These are phyloP conservation scores for Clarias platycephalus DNA, from an alignment of 2,797 vertebrate genomes.

Conservation along the genomic window DNA sequence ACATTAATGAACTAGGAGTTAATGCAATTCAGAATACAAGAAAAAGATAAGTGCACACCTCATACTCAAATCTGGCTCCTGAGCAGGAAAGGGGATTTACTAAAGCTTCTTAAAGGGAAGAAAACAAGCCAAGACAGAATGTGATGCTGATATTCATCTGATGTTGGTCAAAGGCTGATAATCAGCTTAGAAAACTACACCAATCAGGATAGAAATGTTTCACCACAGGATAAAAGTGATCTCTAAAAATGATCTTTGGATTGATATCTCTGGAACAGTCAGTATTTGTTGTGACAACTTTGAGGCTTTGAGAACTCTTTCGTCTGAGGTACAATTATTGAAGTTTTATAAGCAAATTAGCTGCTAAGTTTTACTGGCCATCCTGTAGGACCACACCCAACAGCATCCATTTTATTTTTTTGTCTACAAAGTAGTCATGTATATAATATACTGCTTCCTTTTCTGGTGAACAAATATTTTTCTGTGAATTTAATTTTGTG, in stretches of 20 bases:
- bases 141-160: not conserved
- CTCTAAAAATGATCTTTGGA: not conserved
- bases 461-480: too few species aligned
- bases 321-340: too few species aligned
- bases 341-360: too few species aligned
- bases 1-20: too few species aligned
- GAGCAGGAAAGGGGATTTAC: not conserved
- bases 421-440: too few species aligned
- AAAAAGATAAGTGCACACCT: not conserved
- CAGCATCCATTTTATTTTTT: too few species aligned
- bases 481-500: too few species aligned
- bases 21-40: not conserved
- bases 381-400: too few species aligned
- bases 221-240: not conserved
- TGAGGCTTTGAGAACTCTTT: too few species aligned
- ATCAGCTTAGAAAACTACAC: not conserved
- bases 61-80: constrained; percentile 13
- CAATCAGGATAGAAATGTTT: not conserved
- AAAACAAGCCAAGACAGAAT: not conserved
- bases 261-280: too few species aligned
- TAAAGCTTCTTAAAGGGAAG: not conserved
- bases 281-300: not conserved
- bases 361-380: too few species aligned
- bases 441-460: too few species aligned
- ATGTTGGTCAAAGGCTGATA: not conserved